Conservation (phyloP, 2,113 vertebrate genomes). For the Pristiophorus japonicus region DNA sequence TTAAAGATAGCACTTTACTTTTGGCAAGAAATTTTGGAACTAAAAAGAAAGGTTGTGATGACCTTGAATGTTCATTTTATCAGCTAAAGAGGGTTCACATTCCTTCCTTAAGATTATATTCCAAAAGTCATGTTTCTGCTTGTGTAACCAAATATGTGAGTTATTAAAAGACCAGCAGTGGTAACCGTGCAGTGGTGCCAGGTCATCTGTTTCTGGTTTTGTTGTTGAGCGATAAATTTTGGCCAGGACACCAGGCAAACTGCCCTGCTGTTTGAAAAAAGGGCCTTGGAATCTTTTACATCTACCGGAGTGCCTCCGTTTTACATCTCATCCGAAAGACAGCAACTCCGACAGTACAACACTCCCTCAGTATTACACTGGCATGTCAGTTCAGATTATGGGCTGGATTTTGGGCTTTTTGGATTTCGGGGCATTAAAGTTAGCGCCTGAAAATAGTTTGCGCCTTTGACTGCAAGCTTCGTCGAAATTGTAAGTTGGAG, state of each 20-base stretch:
- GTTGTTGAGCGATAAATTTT: neutral
- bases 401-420: too few relatives aligned
- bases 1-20: neutral
- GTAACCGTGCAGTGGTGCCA: neutral
- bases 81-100: neutral
- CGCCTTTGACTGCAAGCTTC: too few relatives aligned
- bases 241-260: neutral
- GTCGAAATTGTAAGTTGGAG: too few relatives aligned
- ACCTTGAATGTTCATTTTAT: slow-evolving; percentile 7
- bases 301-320: too few relatives aligned
- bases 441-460: too few relatives aligned
- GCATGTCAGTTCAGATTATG: too few relatives aligned
- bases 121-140: neutral
- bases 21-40: neutral
- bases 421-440: too few relatives aligned
- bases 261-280: neutral
- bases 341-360: too few relatives aligned
- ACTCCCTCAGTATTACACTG: too few relatives aligned
- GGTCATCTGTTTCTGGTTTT: neutral
- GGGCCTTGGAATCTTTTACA: neutral
- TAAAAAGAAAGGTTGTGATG: neutral
- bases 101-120: neutral
- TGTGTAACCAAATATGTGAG: neutral
- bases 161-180: neutral
- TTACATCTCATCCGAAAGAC: too few relatives aligned